Evolutionary conservation across 2,888 invertebrate genomes (phyloP).

Genomic region (Scaptodrosophila latifasciaeformis): DNA sequence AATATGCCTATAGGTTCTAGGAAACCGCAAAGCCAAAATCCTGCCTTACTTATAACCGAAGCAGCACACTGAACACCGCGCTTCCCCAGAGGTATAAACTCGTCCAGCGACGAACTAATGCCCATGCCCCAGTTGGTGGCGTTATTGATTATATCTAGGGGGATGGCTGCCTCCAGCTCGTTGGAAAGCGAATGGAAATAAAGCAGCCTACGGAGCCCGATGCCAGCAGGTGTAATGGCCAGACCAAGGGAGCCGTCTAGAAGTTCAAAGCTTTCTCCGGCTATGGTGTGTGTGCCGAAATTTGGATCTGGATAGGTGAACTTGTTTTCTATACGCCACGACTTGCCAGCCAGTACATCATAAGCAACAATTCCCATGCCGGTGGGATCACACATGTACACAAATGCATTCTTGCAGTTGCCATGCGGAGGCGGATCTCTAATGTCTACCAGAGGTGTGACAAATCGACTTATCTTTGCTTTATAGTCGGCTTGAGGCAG

Average conservation of each 20-base stretch:
- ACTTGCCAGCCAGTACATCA: slow-evolving; percentile 75
- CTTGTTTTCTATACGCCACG: slow-evolving; percentile 79
- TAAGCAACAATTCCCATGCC: slow-evolving; percentile 79
- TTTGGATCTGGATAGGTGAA: slow-evolving; percentile 77
- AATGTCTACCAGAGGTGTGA: slow-evolving; percentile 76
- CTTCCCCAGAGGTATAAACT: slow-evolving; percentile 77
- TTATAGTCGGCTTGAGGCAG: slow-evolving; percentile 54
- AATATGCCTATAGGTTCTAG: slow-evolving; percentile 81
- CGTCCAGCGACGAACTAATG: slow-evolving; percentile 74
- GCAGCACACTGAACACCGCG: slow-evolving; percentile 83
- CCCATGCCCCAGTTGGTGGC: slow-evolving; percentile 74
- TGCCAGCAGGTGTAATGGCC: slow-evolving; percentile 76
- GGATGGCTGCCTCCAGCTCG: slow-evolving; percentile 78
- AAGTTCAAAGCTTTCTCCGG: slow-evolving; percentile 78
- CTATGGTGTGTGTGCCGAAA: slow-evolving; percentile 77
- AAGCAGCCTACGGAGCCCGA: slow-evolving; percentile 73
- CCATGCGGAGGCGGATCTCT: slow-evolving; percentile 71
- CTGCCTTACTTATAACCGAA: slow-evolving; percentile 77
- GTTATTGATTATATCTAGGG: slow-evolving; percentile 78
- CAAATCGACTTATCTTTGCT: slow-evolving; percentile 60
- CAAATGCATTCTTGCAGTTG: slow-evolving; percentile 77
- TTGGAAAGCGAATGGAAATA: slow-evolving; percentile 81
- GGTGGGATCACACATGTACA: slow-evolving; percentile 80
- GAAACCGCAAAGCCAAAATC: slow-evolving; percentile 77
- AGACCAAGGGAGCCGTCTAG: slow-evolving; percentile 81